Conservation (phyloP, 2,113 vertebrate species). For the Cygnus buccinator region DNA sequence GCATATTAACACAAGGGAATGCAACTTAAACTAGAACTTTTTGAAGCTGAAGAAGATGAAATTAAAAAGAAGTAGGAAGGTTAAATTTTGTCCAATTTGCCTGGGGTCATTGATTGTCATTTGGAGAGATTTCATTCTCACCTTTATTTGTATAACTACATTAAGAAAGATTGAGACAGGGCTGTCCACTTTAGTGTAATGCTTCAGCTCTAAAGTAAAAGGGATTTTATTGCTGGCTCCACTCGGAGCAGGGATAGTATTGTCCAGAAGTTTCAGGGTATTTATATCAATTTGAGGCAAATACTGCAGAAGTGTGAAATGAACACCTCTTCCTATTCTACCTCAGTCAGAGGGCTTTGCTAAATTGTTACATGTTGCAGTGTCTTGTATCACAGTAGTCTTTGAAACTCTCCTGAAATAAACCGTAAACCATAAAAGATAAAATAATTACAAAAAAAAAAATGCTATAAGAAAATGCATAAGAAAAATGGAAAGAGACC, state of each 20-base stretch:
- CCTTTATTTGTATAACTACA: neutral
- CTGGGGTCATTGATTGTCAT: neutral
- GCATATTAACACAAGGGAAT: neutral
- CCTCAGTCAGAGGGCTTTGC: neutral
- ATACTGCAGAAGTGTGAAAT: neutral
- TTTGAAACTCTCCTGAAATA: neutral
- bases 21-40: neutral
- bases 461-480: accelerated
- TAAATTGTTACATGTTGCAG: neutral
- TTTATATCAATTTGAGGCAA: neutral
- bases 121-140: neutral
- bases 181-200: neutral
- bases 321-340: neutral
- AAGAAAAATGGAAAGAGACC: neutral
- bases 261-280: neutral
- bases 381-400: accelerated
- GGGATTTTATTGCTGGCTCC: neutral
- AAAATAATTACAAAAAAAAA: neutral
- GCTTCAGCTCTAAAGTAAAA: neutral
- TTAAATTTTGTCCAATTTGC: neutral
- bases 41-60: neutral
- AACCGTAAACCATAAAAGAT: neutral
- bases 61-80: neutral
- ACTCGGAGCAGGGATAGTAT: neutral
- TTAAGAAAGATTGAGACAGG: neutral